Evolutionary conservation across 2,888 invertebrate genomes (phyloP), one percentile per base, ranked within the genome.

Genomic region (Busseola fusca): DNA sequence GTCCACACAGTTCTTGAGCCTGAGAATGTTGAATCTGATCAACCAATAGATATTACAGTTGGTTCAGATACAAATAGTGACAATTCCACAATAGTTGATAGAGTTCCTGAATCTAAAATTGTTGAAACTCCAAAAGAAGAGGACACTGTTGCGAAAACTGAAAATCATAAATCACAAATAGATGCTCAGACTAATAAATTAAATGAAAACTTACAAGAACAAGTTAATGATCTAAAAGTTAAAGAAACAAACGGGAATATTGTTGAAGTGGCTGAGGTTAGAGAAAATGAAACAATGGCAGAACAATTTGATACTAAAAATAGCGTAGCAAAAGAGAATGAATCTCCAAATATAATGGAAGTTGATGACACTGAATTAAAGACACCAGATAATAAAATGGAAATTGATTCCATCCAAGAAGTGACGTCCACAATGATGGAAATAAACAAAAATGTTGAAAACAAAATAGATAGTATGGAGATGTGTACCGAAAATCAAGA

Each of bases 291-390:
- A 30, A 27, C 64, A 48, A 65, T 14, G 0, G 5, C 12, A 37
- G 40, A 66, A 25, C 25, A 40, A 25, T 52, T 40, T 9, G 1
- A 42, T 52, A 16, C 21, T 25, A 14, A 40, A 59, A 58, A 37
- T 54, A 25, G 40, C 69, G 42, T 66, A 25, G 30, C 34, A 3
- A 69, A 66, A 57, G 66, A 64, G n/a, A 64, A 64, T 56, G 54
- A 84, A 56, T 58, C 67, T 21, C 52, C 58, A 45, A 64, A 59
- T 59, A 30, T 42, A 69, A 76, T 78, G 64, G 72, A 80, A 59
- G 40, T 72, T 25, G 75, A 83, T 30, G 57, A 64, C 25, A 34
- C 16, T 69, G 71, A 70, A 58, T 14, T 34, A 21, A 66, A 59
- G 21, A 59, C 14, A 45, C 58, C 67, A 54, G 40, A 56, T 58